Evolutionary conservation across 1,140 invertebrate genomes (phyloP).

Genomic region (Bradysia coprophila): DNA sequence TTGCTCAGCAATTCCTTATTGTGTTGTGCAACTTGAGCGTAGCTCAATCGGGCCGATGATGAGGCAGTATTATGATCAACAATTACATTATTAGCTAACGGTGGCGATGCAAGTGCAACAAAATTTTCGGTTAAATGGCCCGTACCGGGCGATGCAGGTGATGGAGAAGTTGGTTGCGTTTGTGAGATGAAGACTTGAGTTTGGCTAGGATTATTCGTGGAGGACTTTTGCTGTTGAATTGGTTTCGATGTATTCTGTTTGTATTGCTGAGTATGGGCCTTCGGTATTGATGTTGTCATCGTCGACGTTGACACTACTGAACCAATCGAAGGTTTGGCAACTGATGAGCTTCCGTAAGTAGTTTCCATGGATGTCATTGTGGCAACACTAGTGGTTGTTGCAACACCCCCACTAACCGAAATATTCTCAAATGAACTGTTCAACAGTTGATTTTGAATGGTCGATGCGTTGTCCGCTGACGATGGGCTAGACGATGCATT

Average conservation of each 20-base stretch:
- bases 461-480: constrained; percentile 1
- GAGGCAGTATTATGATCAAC: constrained; percentile 66
- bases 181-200: not conserved
- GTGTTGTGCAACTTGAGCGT: constrained; percentile 67
- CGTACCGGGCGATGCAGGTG: not conserved
- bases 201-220: not conserved
- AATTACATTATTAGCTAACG: constrained; percentile 33
- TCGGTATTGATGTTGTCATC: not conserved
- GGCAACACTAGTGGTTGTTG: not conserved
- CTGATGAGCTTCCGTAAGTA: not conserved
- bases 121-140: not conserved
- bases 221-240: not conserved
- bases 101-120: not conserved
- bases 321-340: not conserved
- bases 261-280: not conserved
- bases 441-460: not conserved
- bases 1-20: constrained; percentile 28
- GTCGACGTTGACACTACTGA: not conserved
- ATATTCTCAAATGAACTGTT: not conserved
- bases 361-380: not conserved
- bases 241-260: not conserved
- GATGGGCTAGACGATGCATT: constrained; percentile 9
- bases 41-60: constrained; percentile 46
- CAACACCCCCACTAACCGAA: not conserved
- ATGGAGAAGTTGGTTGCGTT: not conserved